Percentiles rank a stretch among this genome's conserved stretches.
Evolutionary conservation across 2,797 vertebrate species (phyloP).

Genomic region (Enteromius paludinosus): DNA sequence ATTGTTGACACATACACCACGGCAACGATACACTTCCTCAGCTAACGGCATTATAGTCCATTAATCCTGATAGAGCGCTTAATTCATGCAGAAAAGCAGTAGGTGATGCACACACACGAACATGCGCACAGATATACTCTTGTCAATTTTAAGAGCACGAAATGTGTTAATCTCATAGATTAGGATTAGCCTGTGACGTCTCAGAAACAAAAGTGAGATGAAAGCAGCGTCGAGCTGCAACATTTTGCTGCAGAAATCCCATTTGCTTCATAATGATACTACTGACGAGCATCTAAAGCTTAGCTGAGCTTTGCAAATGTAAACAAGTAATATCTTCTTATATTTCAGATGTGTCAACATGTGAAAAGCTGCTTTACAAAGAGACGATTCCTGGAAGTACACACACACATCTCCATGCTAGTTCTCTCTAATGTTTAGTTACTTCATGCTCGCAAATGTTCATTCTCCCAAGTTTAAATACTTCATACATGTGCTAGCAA

Average conservation of each 20-base stretch:
- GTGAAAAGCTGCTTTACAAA: constrained; percentile 12
- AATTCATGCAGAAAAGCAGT: constrained; percentile 33
- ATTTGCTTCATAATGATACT: constrained; percentile 51
- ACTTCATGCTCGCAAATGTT: too few relatives aligned
- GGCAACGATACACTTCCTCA: constrained; percentile 32
- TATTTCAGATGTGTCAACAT: not conserved
- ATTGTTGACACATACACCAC: constrained; percentile 31
- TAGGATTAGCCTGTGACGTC: constrained; percentile 41
- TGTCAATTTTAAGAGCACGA: constrained; percentile 30
- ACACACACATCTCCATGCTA: not conserved
- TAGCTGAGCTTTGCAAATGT: constrained; percentile 40
- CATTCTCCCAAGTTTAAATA: not conserved
- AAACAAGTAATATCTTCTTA: constrained; percentile 22
- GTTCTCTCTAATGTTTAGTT: too few relatives aligned
- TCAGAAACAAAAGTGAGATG: constrained; percentile 51
- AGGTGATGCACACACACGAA: not conserved
- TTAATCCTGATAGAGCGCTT: constrained; percentile 36
- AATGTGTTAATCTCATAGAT: constrained; percentile 51
- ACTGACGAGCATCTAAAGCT: constrained; percentile 49
- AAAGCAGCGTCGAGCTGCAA: constrained; percentile 24
- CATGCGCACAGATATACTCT: constrained; percentile 31
- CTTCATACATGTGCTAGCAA: constrained; percentile 8
- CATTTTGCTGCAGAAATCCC: constrained; percentile 48
- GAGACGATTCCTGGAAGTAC: not conserved
- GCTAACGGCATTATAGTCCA: constrained; percentile 46